Conservation (phyloP, 1,140 invertebrate species). For the Drosophila murphyi region DNA sequence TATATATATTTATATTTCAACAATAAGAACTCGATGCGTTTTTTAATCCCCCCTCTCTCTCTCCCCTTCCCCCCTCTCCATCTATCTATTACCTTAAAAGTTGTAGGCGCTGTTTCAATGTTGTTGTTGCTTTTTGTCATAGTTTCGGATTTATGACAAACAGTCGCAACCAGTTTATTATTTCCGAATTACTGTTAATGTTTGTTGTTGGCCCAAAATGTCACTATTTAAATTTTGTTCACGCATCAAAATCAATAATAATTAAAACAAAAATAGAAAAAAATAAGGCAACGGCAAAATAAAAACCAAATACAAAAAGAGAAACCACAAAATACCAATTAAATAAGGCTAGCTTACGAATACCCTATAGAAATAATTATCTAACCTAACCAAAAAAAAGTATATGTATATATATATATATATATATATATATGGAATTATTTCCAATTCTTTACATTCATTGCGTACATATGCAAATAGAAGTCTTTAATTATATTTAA, state of each 20-base stretch:
- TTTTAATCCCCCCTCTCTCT: background rate
- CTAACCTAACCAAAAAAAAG: background rate
- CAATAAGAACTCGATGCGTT: background rate
- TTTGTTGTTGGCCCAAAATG: constrained; percentile 77
- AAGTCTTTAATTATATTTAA: too few species aligned
- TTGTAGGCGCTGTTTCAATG: constrained; percentile 59
- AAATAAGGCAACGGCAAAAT: constrained; percentile 44
- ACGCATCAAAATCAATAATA: constrained; percentile 79
- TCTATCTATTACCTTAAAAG: constrained; percentile 1
- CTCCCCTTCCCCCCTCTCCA: background rate
- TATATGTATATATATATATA: background rate
- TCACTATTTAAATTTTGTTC: constrained; percentile 82
- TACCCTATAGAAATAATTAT: constrained; percentile 42
- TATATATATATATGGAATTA: too few species aligned
- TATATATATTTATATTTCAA: background rate
- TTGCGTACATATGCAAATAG: too few species aligned
- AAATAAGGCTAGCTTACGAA: constrained; percentile 14
- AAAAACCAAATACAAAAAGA: constrained; percentile 64
- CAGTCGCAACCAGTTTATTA: constrained; percentile 76
- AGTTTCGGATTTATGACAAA: constrained; percentile 73
- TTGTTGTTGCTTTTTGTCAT: constrained; percentile 37
- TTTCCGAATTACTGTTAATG: constrained; percentile 83
- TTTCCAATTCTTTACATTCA: too few species aligned
- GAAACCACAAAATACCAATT: constrained; percentile 48
- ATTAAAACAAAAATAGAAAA: constrained; percentile 38